Base-by-base conservation (phyloP, 2,113 vertebrate genomes). In the Felis catus region DNA sequence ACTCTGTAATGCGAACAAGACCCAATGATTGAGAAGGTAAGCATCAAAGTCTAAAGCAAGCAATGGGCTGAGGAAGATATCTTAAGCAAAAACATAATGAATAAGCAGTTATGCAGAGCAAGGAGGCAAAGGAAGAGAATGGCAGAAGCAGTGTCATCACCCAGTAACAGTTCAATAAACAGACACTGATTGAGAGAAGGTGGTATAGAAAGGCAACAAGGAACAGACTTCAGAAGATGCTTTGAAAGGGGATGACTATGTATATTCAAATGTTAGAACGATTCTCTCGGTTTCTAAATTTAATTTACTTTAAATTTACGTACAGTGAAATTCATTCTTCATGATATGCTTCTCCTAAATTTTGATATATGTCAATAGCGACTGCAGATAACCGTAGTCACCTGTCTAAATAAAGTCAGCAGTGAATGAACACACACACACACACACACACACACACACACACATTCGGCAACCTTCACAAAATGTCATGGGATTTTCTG, bases 401-500 rank as follows among this genome's bases (percentile, higher is more conserved):
- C 29, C 25, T 92, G 84, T 90, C 83, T 82, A 90, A 93, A 87
- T 80, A 61, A 81, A 95, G 53, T 96, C 76, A 76, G n/a, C 66
- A 55, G 23, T 68, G 51, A 96, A 48, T 82, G 83, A 76, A 91
- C 31, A 79, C 41, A 74, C 25, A 81, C 55, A 39, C 36, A 58
- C 29, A 74, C 10, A 31, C 48, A 53, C 76, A 53, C 78, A 53
- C 18, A n/a, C 51, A 25, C 51, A 29, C 41, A 36, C 45, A 41
- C n/a, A 68, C 16, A 15, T 48, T 6, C 2, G 3, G 65, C 36
- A 92, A 81, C 53, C 71, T 95, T 82, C 76, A 94, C 76, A 55
- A 86, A 97, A 66, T 89, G 90, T 88, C 95, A 39, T 65, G 95
- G 81, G 92, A 94, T 81, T 96, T 97, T 76, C 92, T 51, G 21